Evolutionary conservation across 2,113 vertebrate genomes (phyloP), one percentile per base, ranked within the genome.

Genomic region (Protomyctophum bolini): DNA sequence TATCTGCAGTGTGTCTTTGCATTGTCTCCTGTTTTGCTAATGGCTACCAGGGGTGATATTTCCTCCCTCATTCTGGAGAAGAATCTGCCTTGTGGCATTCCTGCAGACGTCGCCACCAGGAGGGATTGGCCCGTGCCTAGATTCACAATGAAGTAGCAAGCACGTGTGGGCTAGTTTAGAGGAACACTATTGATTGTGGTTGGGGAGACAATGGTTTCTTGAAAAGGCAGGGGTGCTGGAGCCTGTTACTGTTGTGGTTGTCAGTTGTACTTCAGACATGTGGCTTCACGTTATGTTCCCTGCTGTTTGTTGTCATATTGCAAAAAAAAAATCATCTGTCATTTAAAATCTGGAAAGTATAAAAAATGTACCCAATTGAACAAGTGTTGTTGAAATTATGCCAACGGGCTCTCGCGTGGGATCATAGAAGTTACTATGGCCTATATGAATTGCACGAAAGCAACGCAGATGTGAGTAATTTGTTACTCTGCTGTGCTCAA

Each of bases 81-180:
- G 85, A 91, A 89, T 91, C 86, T 41, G 88, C 86, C 79, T 79
- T 83, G 86, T 89, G 88, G 85, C 89, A 89, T 88, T 91, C 88
- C 87, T 87, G 88, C 81, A 88, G 89, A 73, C 0, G 65, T 61
- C 86, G 87, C 89, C 79, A 76, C 88, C 88, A 87, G 75, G 78
- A 80, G 85, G 68, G 71, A 84, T 83, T 86, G 77, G 78, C 77
- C 66, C 81, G 79, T 73, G 63, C 81, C 80, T 77, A 47, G 80
- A 83, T 84, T 89, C 83, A 79, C 88, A 88, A 81, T 90, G 86
- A 91, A 87, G 87, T 87, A 83, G 84, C 79, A 52, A 78, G 62
- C 33, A 41, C 74, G 12, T 78, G 76, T 79, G 75, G 86, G 85
- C 78, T 66, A 67, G 79, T 83, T 66, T 41, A 84, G 79, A 80